Base-by-base conservation (phyloP, 2,888 invertebrate species). In the Folsomia manolachei region DNA sequence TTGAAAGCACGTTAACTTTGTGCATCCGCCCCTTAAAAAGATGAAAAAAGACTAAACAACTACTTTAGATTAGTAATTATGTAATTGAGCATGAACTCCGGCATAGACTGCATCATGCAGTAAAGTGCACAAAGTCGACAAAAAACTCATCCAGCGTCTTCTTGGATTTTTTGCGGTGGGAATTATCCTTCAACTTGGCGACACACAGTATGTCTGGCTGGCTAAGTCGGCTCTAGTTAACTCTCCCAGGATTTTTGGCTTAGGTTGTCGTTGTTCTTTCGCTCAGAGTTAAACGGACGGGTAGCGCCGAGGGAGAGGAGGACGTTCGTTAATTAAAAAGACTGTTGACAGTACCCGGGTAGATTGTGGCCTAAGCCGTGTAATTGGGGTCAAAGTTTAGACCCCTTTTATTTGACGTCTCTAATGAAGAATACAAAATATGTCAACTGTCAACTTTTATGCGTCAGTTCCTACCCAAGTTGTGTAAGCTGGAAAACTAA, bases 361-460 rank as follows among this genome's bases (percentile, higher is more conserved):
- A 63, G 63, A 26, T 27, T 63, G 27, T 63, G 63, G 63, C n/a
- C n/a, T 62, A 7, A 62, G 62, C 62, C 21, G 27, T 63, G 27
- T 63, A 63, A 63, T 63, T 63, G 63, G 63, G 63, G 63, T 19
- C 26, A 63, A 63, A 63, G 27, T 25, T 63, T 63, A 27, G 27
- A 27, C 14, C n/a, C 18, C 21, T 26, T 63, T 62, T 24, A 24
- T 21, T 24, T 27, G 26, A 21, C 27, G n/a, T 2, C n/a, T 26
- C 25, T 63, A 26, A 63, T 63, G 63, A 63, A 63, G 63, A 63
- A 27, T 11, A 63, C 14, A 27, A 63, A 25, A 27, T 63, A 63
- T 63, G 63, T 63, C 63, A 27, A 24, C 63, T 63, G 21, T 25
- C 63, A 25, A 9, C 63, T 63, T 25, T 63, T 25, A 14, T 24